phyloP scores from a whole-genome alignment of 2,888 invertebrate species.

The Oconnorella tubifera region DNA sequence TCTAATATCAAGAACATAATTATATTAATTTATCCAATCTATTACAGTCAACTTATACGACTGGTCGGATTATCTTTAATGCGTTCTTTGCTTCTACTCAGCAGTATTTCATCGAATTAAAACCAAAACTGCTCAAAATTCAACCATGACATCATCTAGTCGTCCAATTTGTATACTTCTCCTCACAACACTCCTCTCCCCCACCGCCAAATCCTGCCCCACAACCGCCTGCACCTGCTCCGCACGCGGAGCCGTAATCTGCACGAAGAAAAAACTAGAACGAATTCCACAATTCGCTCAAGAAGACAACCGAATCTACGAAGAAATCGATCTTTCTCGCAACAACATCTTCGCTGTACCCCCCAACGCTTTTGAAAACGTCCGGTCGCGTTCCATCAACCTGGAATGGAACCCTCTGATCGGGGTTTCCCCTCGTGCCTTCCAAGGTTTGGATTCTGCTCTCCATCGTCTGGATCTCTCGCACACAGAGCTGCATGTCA shows the following conservation, averaged over 20 bases:
- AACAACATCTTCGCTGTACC: constrained; percentile 32
- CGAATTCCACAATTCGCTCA: constrained; percentile 25
- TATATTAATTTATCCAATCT: no score
- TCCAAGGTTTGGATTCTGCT: constrained; percentile 28
- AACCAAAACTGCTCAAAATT: no score
- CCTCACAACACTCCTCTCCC: constrained; percentile 61
- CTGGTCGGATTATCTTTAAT: no score
- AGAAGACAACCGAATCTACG: constrained; percentile 14
- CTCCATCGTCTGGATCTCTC: constrained; percentile 25
- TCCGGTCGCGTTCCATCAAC: constrained; percentile 21
- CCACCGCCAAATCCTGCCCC: constrained; percentile 20
- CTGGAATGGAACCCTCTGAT: constrained; percentile 31
- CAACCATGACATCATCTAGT: no score
- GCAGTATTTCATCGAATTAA: no score
- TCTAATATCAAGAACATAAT: no score
- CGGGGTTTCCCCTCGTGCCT: constrained; percentile 34
- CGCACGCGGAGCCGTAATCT: constrained; percentile 18
- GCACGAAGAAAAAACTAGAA: constrained; percentile 26
- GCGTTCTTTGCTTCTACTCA: no score
- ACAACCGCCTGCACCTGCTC: constrained; percentile 29
- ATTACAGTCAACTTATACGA: no score
- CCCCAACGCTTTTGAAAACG: constrained; percentile 26
- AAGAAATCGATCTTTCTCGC: constrained; percentile 26
- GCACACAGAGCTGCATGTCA: constrained; percentile 23
- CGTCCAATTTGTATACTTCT: no score